Percentiles rank a stretch among this genome's conserved stretches.
These are phyloP conservation scores for Brachylomia viminalis DNA, from an alignment of 2,888 invertebrate species.

Conservation along the genomic window DNA sequence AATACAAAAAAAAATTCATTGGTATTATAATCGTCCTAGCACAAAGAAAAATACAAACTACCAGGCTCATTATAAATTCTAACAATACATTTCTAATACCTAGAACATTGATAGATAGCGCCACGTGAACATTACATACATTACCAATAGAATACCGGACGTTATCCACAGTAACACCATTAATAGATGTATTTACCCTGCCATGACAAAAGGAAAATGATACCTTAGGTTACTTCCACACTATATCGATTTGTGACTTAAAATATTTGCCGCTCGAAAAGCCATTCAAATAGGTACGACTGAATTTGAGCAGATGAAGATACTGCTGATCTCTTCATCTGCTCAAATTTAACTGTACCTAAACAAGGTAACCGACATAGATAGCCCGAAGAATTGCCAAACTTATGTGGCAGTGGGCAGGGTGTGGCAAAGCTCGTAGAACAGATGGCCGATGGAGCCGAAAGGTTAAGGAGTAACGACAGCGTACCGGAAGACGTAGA, in stretches of 20 bases:
- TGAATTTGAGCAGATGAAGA: too few species aligned
- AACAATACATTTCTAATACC: constrained; percentile 45
- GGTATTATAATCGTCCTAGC: background rate
- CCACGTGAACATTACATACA: constrained; percentile 33
- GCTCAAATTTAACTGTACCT: too few species aligned
- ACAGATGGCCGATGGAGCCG: too few species aligned
- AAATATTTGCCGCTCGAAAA: background rate
- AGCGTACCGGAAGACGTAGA: too few species aligned
- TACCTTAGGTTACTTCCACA: constrained; percentile 14
- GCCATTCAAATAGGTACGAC: background rate
- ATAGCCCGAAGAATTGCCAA: too few species aligned
- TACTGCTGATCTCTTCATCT: too few species aligned
- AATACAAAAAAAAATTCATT: constrained; percentile 14
- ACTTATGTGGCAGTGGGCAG: too few species aligned
- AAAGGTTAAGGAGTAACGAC: too few species aligned
- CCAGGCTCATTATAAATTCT: constrained; percentile 1
- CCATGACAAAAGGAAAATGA: constrained; percentile 35
- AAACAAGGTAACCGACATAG: too few species aligned
- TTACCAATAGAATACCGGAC: constrained; percentile 36
- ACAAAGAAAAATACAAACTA: constrained; percentile 32
- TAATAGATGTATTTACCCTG: constrained; percentile 25
- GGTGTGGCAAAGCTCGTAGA: too few species aligned
- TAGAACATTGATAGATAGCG: constrained; percentile 42
- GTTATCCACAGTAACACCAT: constrained; percentile 34
- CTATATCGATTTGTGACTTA: background rate